A percentile compares a stretch with the other conserved stretches of the same genome.
Conservation (phyloP, 2,113 vertebrate genomes). For the Vidua chalybeata region DNA sequence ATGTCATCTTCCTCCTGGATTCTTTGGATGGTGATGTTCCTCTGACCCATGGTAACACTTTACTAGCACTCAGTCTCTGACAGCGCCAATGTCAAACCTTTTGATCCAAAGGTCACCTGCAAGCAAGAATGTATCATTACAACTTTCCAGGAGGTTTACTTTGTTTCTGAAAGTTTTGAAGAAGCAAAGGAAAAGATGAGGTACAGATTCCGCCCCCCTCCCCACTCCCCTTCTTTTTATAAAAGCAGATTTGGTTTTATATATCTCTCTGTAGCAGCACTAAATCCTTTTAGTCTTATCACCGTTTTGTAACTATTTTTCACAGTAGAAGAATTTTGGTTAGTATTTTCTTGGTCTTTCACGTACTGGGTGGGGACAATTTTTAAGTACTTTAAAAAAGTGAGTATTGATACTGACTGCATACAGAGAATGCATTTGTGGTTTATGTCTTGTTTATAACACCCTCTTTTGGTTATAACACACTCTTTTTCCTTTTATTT, state of each 20-base stretch:
- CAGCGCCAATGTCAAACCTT: constrained; percentile 86
- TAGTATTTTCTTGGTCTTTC: not conserved
- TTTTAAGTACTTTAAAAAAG: not conserved
- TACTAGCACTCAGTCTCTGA: constrained; percentile 88
- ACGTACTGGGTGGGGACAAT: not conserved
- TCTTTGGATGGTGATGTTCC: not conserved
- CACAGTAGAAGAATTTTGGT: not conserved
- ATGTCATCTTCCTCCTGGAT: not conserved
- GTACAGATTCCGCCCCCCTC: constrained; percentile 50
- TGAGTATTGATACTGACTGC: not conserved
- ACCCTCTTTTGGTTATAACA: not conserved
- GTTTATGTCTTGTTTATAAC: not conserved
- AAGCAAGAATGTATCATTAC: constrained; percentile 96
- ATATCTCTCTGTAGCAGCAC: not conserved
- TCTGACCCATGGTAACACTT: not conserved
- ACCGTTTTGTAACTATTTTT: not conserved
- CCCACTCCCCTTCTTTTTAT: not conserved
- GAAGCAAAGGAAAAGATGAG: constrained; percentile 97
- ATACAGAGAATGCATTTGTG: not conserved
- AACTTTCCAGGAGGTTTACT: constrained; percentile 94
- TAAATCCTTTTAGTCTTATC: not conserved
- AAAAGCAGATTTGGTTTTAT: not conserved
- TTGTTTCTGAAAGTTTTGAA: constrained; percentile 95
- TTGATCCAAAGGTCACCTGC: constrained; percentile 89
- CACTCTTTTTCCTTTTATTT: not conserved